phyloP scores from a whole-genome alignment of 37 sponge, comb jelly and placozoan genomes.

The Corticium candelabrum region DNA sequence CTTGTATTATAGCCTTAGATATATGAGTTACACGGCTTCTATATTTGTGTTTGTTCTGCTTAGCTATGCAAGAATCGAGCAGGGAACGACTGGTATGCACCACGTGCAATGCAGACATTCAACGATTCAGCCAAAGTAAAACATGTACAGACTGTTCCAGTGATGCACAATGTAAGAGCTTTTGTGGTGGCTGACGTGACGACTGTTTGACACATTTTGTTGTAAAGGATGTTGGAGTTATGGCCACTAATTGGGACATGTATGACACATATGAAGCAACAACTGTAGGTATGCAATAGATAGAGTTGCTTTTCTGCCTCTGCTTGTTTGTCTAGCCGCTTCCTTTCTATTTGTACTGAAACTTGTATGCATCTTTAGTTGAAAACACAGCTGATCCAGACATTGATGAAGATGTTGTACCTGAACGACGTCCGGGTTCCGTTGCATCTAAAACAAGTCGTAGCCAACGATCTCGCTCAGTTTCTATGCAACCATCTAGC shows the following conservation, averaged over 20 bases:
- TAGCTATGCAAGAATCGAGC: conserved; percentile 38
- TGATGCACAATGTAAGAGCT: not conserved
- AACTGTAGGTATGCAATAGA: conserved; percentile 25
- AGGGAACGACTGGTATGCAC: conserved; percentile 82
- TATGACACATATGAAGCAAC: conserved; percentile 62
- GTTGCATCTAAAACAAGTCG: too few relatives aligned
- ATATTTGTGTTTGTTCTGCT: not conserved
- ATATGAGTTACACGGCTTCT: too few relatives aligned
- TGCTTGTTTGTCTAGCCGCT: too few relatives aligned
- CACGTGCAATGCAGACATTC: conserved; percentile 89
- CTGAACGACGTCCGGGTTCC: too few relatives aligned
- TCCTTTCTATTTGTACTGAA: too few relatives aligned
- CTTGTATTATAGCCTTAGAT: too few relatives aligned
- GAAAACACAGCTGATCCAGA: too few relatives aligned
- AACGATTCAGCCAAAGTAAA: conserved; percentile 73
- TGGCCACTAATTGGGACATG: conserved; percentile 87
- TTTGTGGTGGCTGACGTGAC: not conserved
- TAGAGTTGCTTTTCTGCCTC: too few relatives aligned
- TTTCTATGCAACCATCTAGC: too few relatives aligned
- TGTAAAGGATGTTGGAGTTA: conserved; percentile 46
- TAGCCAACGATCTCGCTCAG: too few relatives aligned
- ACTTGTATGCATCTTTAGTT: too few relatives aligned
- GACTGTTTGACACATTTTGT: not conserved
- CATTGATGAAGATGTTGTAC: too few relatives aligned
- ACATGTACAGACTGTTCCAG: conserved; percentile 53